Conservation (phyloP, 2,888 invertebrate species). For the Micoletzkya japonica region DNA sequence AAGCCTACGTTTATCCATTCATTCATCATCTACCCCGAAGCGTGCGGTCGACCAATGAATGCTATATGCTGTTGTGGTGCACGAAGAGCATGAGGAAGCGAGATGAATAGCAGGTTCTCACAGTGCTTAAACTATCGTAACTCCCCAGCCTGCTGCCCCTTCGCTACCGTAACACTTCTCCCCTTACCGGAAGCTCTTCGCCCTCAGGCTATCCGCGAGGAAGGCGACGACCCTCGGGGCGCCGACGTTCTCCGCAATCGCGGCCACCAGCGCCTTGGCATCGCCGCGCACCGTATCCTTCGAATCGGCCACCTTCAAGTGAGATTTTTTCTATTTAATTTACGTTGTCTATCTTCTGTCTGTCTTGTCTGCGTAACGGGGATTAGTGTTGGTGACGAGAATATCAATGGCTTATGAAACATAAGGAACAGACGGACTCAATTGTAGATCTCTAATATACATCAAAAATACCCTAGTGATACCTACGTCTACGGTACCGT, state of each 20-base stretch:
- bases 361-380: no score
- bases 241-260: conserved; percentile 6
- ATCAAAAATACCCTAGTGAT: background rate
- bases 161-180: background rate
- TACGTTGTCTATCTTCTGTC: no score
- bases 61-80: no score
- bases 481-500: background rate
- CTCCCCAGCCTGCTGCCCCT: no score
- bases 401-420: background rate
- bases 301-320: conserved; percentile 8
- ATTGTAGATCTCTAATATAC: background rate
- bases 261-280: conserved; percentile 3
- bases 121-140: no score
- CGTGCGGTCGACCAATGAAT: background rate
- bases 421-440: background rate
- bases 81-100: no score
- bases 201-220: conserved; percentile 5
- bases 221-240: background rate
- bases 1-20: background rate
- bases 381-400: background rate
- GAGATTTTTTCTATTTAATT: no score
- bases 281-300: conserved; percentile 6
- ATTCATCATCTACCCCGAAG: background rate
- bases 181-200: conserved; percentile 18
- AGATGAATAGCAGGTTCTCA: no score